These are phyloP conservation scores for Cosmorhoe ocellata DNA, from an alignment of 2,888 invertebrate species.

Conservation along the genomic window DNA sequence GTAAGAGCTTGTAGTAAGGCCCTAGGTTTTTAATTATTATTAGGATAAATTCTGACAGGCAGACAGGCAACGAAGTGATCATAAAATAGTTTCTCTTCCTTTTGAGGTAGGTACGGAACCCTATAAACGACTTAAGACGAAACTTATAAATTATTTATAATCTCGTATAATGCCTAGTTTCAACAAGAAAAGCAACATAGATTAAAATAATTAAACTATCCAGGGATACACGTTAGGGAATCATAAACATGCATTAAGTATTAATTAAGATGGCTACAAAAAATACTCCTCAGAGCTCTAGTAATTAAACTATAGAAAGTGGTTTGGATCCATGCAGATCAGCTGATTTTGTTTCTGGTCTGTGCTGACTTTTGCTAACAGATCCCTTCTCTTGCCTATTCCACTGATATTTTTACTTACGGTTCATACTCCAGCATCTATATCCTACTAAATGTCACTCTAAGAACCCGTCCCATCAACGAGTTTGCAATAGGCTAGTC, in stretches of 20 bases:
- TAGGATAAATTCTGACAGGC: too few relatives aligned
- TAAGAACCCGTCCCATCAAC: constrained; percentile 52
- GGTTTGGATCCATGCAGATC: too few relatives aligned
- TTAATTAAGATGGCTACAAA: constrained; percentile 72
- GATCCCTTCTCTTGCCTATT: not conserved
- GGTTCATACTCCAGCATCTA: not conserved
- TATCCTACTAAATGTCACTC: not conserved
- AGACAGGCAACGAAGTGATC: too few relatives aligned
- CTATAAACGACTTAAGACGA: too few relatives aligned
- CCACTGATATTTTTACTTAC: not conserved
- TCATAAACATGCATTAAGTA: constrained; percentile 65
- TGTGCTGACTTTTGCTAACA: too few relatives aligned
- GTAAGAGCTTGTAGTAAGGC: too few relatives aligned
- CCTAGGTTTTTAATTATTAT: too few relatives aligned
- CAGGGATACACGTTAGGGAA: constrained; percentile 55
- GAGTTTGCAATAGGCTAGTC: constrained; percentile 44
- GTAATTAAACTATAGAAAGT: too few relatives aligned
- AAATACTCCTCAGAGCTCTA: too few relatives aligned
- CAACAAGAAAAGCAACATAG: constrained; percentile 34
- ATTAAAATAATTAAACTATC: constrained; percentile 66
- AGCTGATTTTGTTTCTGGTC: too few relatives aligned
- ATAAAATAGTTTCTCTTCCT: too few relatives aligned
- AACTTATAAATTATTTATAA: constrained; percentile 6
- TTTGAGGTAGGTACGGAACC: too few relatives aligned
- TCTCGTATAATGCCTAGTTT: constrained; percentile 3